Conservation (phyloP, 2,797 vertebrate genomes). For the Pseudochaenichthys georgianus region DNA sequence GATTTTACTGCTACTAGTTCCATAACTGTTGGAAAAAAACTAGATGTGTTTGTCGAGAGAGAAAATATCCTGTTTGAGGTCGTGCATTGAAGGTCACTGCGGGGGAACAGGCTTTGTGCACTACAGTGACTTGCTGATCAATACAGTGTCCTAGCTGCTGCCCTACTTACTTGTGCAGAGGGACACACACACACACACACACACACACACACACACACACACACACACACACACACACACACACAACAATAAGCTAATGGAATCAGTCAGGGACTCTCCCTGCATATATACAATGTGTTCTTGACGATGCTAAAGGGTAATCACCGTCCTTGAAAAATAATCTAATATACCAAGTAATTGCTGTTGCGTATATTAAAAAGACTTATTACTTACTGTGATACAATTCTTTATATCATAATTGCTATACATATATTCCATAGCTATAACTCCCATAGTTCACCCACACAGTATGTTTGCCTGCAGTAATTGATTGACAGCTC, state of each 20-base stretch:
- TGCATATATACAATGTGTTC: neutral
- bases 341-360: slow-evolving; percentile 1
- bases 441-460: neutral
- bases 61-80: slow-evolving; percentile 33
- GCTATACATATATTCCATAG: neutral
- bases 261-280: neutral
- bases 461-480: neutral
- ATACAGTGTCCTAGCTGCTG: slow-evolving; percentile 71
- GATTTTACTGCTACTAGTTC: slow-evolving; percentile 40
- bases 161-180: slow-evolving; percentile 57
- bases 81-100: slow-evolving; percentile 64
- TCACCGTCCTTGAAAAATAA: neutral
- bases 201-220: slow-evolving; percentile 1
- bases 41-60: neutral
- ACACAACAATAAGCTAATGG: slow-evolving; percentile 6
- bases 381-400: slow-evolving; percentile 2
- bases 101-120: slow-evolving; percentile 46
- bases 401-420: neutral
- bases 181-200: slow-evolving; percentile 5
- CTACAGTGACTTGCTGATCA: slow-evolving; percentile 62
- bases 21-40: slow-evolving; percentile 22
- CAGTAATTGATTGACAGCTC: neutral
- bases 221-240: slow-evolving; percentile 1
- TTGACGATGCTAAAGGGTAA: slow-evolving; percentile 3
- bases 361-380: neutral